phyloP scores from a whole-genome alignment of 2,113 vertebrate species.

The Ardeotis arabs region DNA sequence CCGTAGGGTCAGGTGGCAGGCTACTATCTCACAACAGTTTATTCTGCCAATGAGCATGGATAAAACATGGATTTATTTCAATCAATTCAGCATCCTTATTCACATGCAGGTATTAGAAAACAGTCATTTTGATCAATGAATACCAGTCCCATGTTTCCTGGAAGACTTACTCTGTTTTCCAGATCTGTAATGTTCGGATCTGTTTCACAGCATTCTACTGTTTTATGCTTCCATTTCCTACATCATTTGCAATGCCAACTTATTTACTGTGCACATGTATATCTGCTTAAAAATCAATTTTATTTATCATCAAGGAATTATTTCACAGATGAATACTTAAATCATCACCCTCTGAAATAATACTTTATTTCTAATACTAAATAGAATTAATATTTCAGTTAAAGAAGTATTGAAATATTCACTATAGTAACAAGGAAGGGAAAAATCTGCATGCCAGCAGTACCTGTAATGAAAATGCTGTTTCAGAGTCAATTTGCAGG shows the following conservation, averaged over 20 bases:
- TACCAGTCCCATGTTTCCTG: background rate
- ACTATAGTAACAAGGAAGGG: slow-evolving; percentile 45
- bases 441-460: slow-evolving; percentile 51
- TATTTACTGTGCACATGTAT: background rate
- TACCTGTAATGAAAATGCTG: slow-evolving; percentile 52
- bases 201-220: background rate
- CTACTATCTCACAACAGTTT: background rate
- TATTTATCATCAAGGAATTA: slow-evolving; percentile 49
- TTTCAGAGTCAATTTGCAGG: slow-evolving; percentile 31
- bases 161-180: slow-evolving; percentile 30
- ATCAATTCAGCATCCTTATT: slow-evolving; percentile 1
- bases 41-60: background rate
- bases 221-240: background rate
- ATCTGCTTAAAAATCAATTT: slow-evolving; percentile 47
- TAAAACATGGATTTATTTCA: slow-evolving; percentile 3
- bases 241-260: background rate
- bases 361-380: slow-evolving; percentile 62
- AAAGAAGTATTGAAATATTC: slow-evolving; percentile 40
- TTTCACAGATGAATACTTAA: slow-evolving; percentile 57
- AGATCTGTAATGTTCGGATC: background rate
- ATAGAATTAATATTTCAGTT: slow-evolving; percentile 46
- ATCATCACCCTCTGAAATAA: slow-evolving; percentile 52
- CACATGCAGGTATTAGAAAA: background rate
- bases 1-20: background rate
- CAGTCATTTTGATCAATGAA: background rate